phyloP scores from a whole-genome alignment of 2,888 invertebrate species.

The Dugesia japonica region DNA sequence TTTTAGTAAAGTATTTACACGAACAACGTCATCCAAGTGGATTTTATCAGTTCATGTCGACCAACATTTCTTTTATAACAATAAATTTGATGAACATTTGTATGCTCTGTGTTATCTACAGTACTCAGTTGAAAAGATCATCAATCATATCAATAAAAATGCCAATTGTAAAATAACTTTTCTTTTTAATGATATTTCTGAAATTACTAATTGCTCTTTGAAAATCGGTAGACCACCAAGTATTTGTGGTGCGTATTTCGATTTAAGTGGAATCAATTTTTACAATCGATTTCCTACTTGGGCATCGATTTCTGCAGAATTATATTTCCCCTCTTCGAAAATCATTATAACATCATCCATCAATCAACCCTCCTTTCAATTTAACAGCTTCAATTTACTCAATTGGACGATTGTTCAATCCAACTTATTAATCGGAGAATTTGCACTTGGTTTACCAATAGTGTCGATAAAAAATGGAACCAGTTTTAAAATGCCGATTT shows the following conservation, averaged over 20 bases:
- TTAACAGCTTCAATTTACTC: background rate
- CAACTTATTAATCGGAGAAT: background rate
- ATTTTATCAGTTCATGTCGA: too few species aligned
- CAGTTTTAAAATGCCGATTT: background rate
- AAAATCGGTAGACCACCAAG: background rate
- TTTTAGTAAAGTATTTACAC: too few species aligned
- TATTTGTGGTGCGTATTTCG: too few species aligned
- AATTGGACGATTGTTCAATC: background rate
- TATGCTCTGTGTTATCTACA: background rate
- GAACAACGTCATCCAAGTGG: too few species aligned
- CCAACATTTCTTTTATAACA: too few species aligned
- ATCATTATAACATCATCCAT: background rate
- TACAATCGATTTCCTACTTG: background rate
- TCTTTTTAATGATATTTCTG: background rate
- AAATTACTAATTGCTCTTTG: too few species aligned
- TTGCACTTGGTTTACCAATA: background rate
- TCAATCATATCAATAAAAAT: background rate
- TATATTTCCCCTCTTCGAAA: too few species aligned
- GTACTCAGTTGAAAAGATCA: background rate
- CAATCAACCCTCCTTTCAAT: background rate
- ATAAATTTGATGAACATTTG: background rate
- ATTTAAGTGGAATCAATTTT: background rate
- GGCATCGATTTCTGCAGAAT: too few species aligned
- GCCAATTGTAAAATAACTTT: background rate
- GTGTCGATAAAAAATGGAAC: background rate